These are phyloP conservation scores for Melitaea athalia DNA, from an alignment of 2,888 invertebrate species.

Conservation along the genomic window DNA sequence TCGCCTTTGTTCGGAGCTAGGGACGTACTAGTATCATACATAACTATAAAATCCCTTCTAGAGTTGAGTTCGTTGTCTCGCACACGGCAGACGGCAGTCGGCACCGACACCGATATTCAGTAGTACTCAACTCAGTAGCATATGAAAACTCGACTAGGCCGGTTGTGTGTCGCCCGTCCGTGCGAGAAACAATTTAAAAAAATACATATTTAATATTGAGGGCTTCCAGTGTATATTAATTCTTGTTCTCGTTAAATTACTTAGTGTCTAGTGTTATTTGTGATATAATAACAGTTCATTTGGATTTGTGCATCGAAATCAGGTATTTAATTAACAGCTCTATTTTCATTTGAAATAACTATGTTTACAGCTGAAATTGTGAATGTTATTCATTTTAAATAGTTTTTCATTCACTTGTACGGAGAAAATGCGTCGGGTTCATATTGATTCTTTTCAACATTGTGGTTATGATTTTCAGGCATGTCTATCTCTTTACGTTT, in stretches of 20 bases:
- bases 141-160: constrained; percentile 42
- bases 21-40: constrained; percentile 17
- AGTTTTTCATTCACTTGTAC: neutral
- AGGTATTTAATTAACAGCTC: constrained; percentile 6
- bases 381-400: neutral
- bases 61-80: constrained; percentile 61
- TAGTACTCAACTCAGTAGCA: constrained; percentile 45
- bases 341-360: neutral
- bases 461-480: neutral
- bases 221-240: constrained; percentile 44
- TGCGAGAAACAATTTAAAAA: constrained; percentile 46
- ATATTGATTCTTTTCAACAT: neutral
- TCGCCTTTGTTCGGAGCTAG: constrained; percentile 66
- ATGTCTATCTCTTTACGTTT: neutral
- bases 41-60: constrained; percentile 44
- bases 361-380: too few species aligned
- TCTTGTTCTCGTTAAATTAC: constrained; percentile 42
- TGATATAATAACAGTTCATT: constrained; percentile 8
- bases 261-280: constrained; percentile 39
- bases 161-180: constrained; percentile 45
- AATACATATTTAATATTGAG: constrained; percentile 41
- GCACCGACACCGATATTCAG: constrained; percentile 40
- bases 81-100: neutral
- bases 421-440: neutral
- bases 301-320: constrained; percentile 10